Percentiles rank a stretch among this genome's conserved stretches.
These are phyloP conservation scores for Promerops cafer DNA, from an alignment of 2,113 vertebrate genomes.

Conservation along the genomic window DNA sequence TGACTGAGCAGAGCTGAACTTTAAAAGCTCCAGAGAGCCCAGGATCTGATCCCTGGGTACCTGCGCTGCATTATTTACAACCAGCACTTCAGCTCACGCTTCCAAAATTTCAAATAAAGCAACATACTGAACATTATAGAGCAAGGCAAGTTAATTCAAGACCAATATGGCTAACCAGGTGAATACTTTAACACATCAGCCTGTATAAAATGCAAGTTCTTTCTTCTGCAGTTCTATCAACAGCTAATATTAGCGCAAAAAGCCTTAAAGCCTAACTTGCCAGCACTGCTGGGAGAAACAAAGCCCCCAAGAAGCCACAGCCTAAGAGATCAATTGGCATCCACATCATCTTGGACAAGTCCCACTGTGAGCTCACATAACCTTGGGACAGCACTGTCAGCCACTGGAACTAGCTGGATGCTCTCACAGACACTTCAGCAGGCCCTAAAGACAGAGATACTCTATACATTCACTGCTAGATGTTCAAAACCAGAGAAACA, in stretches of 20 bases:
- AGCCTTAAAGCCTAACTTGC: background rate
- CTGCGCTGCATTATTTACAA: background rate
- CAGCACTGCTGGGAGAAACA: background rate
- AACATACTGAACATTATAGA: accelerated
- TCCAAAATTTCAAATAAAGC: background rate
- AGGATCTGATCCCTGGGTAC: background rate
- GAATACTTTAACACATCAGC: background rate
- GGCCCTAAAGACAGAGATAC: background rate
- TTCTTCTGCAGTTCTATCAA: background rate
- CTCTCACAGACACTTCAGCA: background rate
- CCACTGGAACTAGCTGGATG: background rate
- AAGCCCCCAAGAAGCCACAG: background rate
- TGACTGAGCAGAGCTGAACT: background rate
- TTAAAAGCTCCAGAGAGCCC: background rate
- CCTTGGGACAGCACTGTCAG: background rate
- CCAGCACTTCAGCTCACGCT: background rate
- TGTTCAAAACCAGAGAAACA: background rate
- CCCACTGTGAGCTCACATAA: accelerated
- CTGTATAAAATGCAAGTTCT: background rate
- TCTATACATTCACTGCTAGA: no score
- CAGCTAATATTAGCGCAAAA: background rate
- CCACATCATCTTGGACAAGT: no score
- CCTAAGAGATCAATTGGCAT: background rate
- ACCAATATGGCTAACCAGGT: accelerated
- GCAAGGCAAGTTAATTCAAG: background rate